Evolutionary conservation across 2,113 vertebrate genomes (phyloP), one percentile per base, ranked within the genome.

Genomic region (Mobula hypostoma): DNA sequence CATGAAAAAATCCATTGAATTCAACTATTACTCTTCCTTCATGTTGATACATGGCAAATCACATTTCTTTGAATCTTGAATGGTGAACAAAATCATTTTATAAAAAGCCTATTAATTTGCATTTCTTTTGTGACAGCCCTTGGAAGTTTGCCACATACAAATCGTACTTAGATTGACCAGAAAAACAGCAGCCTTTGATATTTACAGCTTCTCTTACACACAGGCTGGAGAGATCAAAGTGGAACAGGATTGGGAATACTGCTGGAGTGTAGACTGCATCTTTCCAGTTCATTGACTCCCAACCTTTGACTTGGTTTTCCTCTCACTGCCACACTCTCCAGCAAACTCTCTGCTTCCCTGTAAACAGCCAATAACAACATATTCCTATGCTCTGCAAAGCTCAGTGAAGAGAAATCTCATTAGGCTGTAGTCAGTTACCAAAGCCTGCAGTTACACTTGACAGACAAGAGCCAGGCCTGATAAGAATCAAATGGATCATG

Each of bases 401-500:
- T 74, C 91, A 93, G 11, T 27, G 91, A 72, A 74, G 36, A 27
- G 32, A 4, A 48, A 27, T 74, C 36, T 12, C 21, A 48, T 74
- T 56, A 93, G 68, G 70, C 68, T 74, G 70, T 15, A 29, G 19
- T 93, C 40, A 12, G 27, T 93, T 93, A 36, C 68, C 68, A 93
- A 93, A 27, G 91, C 19, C 90, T 40, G 8, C 7, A 92, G 32
- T 92, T 92, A 72, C 63, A 72, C 17, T 11, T 93, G 91, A 27
- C 19, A 74, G 24, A 76, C 88, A 70, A 68, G 19, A 74, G 8
- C 11, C 27, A 66, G 14, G 21, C 24, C 91, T 48, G 21, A 93
- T 76, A 27, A 74, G 68, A 74, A 93, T 74, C 91, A 93, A 93
- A 29, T 56, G 21, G 9, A 93, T 56, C 91, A 93, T 27, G 36